A percentile compares a stretch with the other conserved stretches of the same genome.
Evolutionary conservation across 2,113 vertebrate genomes (phyloP).

Genomic region (Cyphomyrus discorhynchus): DNA sequence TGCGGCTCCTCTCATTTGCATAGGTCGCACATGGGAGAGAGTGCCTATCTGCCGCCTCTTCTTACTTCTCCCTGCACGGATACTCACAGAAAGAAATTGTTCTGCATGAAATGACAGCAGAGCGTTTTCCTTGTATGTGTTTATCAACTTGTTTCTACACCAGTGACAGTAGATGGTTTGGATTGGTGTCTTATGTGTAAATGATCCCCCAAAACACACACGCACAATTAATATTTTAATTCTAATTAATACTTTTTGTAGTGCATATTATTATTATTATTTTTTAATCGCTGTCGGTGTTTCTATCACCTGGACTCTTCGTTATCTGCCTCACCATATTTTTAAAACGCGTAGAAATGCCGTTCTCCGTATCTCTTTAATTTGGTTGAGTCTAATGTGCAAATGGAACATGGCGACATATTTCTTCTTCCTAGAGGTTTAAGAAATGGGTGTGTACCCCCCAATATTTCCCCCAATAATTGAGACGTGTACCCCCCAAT

Average conservation of each 20-base stretch:
- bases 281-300: not conserved
- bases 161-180: not conserved
- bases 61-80: not conserved
- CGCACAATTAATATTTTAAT: not conserved
- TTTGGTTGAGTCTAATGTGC: not conserved
- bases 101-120: not conserved
- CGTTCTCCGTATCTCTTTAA: not conserved
- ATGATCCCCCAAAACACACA: not conserved
- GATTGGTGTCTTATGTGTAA: not conserved
- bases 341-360: not conserved
- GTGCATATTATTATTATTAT: not conserved
- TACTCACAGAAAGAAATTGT: not conserved
- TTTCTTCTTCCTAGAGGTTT: not conserved
- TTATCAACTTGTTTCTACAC: not conserved
- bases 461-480: no score
- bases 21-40: not conserved
- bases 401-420: not conserved
- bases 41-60: not conserved
- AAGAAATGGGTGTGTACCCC: not conserved
- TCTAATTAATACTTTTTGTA: not conserved
- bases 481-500: not conserved
- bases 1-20: slow-evolving; percentile 29
- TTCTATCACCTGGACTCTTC: not conserved
- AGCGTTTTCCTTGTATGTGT: not conserved
- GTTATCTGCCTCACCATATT: not conserved